phyloP scores from a whole-genome alignment of 2,113 vertebrate species.

The Bucco capensis region DNA sequence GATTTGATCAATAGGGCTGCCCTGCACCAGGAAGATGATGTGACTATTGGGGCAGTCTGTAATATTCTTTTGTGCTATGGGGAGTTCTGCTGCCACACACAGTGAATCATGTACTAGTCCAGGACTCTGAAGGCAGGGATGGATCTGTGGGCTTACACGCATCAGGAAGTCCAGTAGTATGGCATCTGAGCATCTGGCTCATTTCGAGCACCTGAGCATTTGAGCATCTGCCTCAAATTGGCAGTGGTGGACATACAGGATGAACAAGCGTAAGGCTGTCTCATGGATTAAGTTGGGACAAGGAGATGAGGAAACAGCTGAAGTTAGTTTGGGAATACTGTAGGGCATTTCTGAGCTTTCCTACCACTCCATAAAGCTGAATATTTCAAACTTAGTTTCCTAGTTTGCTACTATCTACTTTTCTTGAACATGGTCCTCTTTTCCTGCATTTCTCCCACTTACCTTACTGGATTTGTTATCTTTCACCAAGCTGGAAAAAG shows the following conservation, averaged over 20 bases:
- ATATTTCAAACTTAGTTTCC: neutral
- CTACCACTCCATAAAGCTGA: neutral
- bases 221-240: conserved; percentile 51
- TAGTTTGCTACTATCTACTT: neutral
- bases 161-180: conserved; percentile 46
- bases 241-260: neutral
- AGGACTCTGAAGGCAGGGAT: conserved; percentile 43
- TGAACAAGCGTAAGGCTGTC: neutral
- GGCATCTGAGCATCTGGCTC: conserved; percentile 44
- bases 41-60: neutral
- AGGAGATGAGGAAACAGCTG: neutral
- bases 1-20: neutral
- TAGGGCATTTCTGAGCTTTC: neutral
- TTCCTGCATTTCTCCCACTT: neutral
- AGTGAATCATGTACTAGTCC: neutral
- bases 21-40: neutral
- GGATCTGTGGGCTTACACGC: conserved; percentile 54
- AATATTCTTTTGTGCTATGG: neutral
- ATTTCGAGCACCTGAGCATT: conserved; percentile 4
- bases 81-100: neutral
- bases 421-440: neutral
- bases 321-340: neutral
- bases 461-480: neutral
- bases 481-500: neutral
- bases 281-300: neutral